Evolutionary conservation across 1,140 invertebrate genomes (phyloP).

Genomic region (Sinella curviseta): DNA sequence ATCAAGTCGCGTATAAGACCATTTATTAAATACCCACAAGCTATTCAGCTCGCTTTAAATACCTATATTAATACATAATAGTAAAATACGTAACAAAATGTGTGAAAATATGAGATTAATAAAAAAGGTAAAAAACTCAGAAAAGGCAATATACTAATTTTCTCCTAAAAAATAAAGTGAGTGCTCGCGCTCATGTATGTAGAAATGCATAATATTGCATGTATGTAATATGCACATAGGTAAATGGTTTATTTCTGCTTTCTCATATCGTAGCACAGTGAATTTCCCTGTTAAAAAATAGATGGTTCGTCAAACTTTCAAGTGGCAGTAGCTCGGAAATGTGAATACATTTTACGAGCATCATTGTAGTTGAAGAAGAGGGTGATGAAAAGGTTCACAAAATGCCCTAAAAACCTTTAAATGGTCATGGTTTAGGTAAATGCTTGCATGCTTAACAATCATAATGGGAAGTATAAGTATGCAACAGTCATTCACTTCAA

Average conservation of each 20-base stretch:
- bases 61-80: neutral
- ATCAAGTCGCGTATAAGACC: neutral
- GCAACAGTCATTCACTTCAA: neutral
- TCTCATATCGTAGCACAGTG: neutral
- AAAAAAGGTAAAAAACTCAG: neutral
- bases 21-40: neutral
- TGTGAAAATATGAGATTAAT: conserved; percentile 8
- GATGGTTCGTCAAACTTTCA: neutral
- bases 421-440: conserved; percentile 5
- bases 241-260: neutral
- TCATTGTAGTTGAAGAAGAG: neutral
- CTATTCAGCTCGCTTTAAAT: too few species aligned
- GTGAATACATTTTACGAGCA: neutral
- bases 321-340: neutral
- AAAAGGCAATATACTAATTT: conserved; percentile 1
- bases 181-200: too few species aligned
- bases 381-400: conserved; percentile 8
- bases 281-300: neutral
- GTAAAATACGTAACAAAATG: neutral
- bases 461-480: neutral
- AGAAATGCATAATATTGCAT: too few species aligned
- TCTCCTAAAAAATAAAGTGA: neutral
- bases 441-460: neutral
- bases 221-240: neutral
- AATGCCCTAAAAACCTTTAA: neutral